These are phyloP conservation scores for Chionoecetes opilio DNA, from an alignment of 1,140 invertebrate genomes.

Conservation along the genomic window DNA sequence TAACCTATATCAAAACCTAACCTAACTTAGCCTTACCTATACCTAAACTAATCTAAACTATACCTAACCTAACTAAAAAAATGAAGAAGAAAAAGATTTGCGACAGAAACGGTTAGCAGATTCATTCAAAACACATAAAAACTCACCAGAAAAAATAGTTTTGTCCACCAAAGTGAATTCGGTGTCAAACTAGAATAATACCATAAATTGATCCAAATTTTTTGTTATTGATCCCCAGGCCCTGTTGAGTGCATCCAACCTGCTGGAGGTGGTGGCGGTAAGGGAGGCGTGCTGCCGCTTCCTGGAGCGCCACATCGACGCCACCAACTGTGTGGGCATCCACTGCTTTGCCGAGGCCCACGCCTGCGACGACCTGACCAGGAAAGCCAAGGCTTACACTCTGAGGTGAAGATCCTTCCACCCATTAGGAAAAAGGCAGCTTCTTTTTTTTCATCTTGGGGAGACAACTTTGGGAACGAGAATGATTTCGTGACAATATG, in stretches of 20 bases:
- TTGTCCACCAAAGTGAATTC: no score
- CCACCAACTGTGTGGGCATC: slow-evolving; percentile 86
- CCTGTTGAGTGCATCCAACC: slow-evolving; percentile 86
- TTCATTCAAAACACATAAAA: no score
- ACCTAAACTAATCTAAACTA: no score
- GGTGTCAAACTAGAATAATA: no score
- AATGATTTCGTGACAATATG: no score
- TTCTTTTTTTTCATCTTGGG: neutral
- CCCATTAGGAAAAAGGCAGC: neutral
- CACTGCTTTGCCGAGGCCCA: slow-evolving; percentile 87
- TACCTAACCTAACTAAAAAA: no score
- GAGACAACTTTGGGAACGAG: neutral
- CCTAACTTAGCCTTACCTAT: no score
- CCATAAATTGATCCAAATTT: no score
- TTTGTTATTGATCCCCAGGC: slow-evolving; percentile 71
- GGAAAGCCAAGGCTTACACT: slow-evolving; percentile 84
- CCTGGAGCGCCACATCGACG: slow-evolving; percentile 86
- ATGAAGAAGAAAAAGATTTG: no score
- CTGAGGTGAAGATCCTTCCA: slow-evolving; percentile 78
- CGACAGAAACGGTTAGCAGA: no score
- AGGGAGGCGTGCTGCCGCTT: slow-evolving; percentile 86
- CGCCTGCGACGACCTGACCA: slow-evolving; percentile 85
- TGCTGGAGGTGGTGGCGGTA: slow-evolving; percentile 85
- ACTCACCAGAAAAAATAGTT: no score
- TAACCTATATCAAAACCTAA: no score